phyloP scores from a whole-genome alignment of 2,888 invertebrate genomes.

The Listrodromus nycthemerus region DNA sequence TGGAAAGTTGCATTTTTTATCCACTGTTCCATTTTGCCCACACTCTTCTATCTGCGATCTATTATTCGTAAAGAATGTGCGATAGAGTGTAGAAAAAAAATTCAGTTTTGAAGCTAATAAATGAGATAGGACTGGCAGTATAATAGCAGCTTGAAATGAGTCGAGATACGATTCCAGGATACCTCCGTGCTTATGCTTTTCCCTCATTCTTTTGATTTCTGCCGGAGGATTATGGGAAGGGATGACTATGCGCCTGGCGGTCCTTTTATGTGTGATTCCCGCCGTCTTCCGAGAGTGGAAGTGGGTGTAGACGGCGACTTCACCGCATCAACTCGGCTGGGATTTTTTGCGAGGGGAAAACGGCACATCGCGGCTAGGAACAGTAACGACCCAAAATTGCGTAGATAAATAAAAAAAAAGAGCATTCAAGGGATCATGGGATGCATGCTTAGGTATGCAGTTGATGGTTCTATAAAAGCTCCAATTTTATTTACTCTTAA shows the following conservation, averaged over 20 bases:
- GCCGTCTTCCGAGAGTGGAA: background rate
- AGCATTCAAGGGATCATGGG: too few relatives aligned
- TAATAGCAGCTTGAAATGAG: background rate
- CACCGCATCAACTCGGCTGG: slow-evolving; percentile 39
- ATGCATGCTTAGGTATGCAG: too few relatives aligned
- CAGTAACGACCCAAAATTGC: slow-evolving; percentile 34
- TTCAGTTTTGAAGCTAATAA: slow-evolving; percentile 8
- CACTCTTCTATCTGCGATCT: background rate
- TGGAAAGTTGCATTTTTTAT: too few relatives aligned
- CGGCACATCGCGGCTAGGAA: background rate
- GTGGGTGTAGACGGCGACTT: slow-evolving; percentile 33
- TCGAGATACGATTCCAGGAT: slow-evolving; percentile 1
- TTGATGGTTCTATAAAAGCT: too few relatives aligned
- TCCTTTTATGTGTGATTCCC: background rate
- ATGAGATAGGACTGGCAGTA: background rate
- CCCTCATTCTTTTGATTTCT: background rate
- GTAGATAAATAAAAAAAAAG: too few relatives aligned
- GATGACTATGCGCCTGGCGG: background rate
- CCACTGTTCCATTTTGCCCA: too few relatives aligned
- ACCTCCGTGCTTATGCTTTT: background rate
- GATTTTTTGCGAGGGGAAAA: slow-evolving; percentile 22
- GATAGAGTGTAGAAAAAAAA: background rate
- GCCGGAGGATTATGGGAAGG: slow-evolving; percentile 14
- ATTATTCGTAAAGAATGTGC: background rate
- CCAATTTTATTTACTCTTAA: too few relatives aligned